Percentiles rank a stretch among this genome's conserved stretches.
Conservation (phyloP, 2,113 vertebrate species). For the Campylomormyrus numenius region DNA sequence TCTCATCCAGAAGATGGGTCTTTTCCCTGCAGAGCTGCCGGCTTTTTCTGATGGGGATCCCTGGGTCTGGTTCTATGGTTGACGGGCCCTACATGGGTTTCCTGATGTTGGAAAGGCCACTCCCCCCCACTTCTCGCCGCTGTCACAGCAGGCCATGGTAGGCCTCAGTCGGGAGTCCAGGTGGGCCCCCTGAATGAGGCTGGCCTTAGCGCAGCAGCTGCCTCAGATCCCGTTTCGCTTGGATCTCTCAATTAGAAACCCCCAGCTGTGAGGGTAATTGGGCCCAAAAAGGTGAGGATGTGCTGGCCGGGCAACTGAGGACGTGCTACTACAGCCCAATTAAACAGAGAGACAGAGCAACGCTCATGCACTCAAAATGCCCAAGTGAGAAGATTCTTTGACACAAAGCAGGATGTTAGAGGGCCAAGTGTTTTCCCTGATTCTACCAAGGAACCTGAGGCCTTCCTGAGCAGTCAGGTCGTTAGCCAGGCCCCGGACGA, state of each 20-base stretch:
- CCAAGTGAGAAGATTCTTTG: not conserved
- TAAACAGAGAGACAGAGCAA: not conserved
- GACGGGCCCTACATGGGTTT: not conserved
- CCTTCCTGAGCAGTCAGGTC: not conserved
- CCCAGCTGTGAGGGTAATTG: not conserved
- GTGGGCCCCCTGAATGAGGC: not conserved
- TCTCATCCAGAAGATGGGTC: not conserved
- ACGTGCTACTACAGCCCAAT: not conserved
- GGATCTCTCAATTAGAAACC: not conserved
- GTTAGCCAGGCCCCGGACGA: not conserved
- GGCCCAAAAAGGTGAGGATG: not conserved
- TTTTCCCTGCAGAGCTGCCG: not conserved
- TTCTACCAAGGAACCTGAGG: not conserved
- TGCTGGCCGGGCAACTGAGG: not conserved
- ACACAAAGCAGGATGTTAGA: not conserved
- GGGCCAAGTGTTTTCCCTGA: not conserved
- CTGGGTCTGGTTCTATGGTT: not conserved
- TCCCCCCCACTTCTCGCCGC: not conserved
- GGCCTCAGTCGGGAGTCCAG: not conserved
- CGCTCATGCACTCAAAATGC: not conserved
- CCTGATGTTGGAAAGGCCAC: not conserved
- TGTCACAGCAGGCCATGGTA: not conserved
- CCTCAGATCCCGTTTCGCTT: not conserved
- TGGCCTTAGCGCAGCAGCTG: not conserved
- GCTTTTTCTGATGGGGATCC: not conserved